phyloP scores from a whole-genome alignment of 1,140 invertebrate genomes.

The Caenorhabditis tropicalis region DNA sequence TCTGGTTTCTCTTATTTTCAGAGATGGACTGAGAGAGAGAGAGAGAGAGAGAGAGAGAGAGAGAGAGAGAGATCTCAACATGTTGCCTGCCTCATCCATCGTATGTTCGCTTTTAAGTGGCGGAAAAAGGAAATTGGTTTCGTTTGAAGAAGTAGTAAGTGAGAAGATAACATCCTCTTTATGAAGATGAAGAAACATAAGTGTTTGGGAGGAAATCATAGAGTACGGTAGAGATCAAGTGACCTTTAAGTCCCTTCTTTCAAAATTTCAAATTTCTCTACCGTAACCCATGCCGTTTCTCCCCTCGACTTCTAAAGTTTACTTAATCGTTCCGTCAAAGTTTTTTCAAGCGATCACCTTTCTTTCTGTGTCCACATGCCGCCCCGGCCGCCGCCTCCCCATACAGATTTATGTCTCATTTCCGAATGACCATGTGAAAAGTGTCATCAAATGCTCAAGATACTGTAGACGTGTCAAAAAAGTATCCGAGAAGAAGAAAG shows the following conservation, averaged over 20 bases:
- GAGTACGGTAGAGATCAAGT: no score
- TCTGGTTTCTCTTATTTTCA: neutral
- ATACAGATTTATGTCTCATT: neutral
- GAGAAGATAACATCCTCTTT: constrained; percentile 2
- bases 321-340: constrained; percentile 22
- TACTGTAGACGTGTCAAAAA: neutral
- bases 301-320: neutral
- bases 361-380: neutral
- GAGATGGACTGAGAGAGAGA: no score
- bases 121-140: constrained; percentile 32
- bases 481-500: neutral
- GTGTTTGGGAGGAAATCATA: neutral
- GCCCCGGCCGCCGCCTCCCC: neutral
- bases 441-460: neutral
- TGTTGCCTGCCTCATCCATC: neutral
- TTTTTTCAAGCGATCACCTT: neutral
- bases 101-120: constrained; percentile 43
- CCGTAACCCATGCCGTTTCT: neutral
- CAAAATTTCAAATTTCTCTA: neutral
- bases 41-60: no score
- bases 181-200: neutral
- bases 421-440: neutral
- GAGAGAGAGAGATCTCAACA: no score
- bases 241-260: no score
- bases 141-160: neutral